Evolutionary conservation across 2,888 invertebrate species (phyloP), one percentile per base, ranked within the genome.

Genomic region (Craniophora ligustri): DNA sequence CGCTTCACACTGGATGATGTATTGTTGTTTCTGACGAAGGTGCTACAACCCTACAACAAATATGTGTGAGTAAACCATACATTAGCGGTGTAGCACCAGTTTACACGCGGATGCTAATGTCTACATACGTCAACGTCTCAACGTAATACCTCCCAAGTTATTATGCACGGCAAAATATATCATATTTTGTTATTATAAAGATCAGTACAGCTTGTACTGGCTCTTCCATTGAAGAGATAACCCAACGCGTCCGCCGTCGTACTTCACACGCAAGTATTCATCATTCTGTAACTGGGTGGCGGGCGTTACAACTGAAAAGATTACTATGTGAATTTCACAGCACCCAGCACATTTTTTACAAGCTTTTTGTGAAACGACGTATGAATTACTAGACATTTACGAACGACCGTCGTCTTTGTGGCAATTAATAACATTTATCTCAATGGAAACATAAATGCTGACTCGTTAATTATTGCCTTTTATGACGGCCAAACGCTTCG

Each of bases 301-400:
- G 53, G 57, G 61, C 48, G 54, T 60, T 72, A 75, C 67, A 70
- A 59, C 68, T 63, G 59, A 70, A 74, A 74, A 76, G 78, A 81
- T 79, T 80, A 75, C 76, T 78, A 69, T 47, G 54, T 69, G 61
- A 68, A 75, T 60, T 72, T 69, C 65, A 71, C 53, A 74, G 57
- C 47, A 58, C 57, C 55, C 34, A 31, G 57, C 64, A 75, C 74
- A 75, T 72, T 74, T 75, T 40, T 65, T 48, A 57, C 46, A 47
- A 56, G 62, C 59, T 71, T 75, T 77, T 73, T 71, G 57, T 61
- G 59, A 46, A 70, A 66, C 70, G 65, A 67, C 49, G 56, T 47
- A 61, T 46, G 62, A 63, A 69, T 67, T 63, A 46, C 49, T 67
- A 67, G 73, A 72, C 67, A 66, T 67, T 60, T 67, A 67, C 62